Conservation (phyloP, 2,888 invertebrate species). For the Ptychoptera albimana region DNA sequence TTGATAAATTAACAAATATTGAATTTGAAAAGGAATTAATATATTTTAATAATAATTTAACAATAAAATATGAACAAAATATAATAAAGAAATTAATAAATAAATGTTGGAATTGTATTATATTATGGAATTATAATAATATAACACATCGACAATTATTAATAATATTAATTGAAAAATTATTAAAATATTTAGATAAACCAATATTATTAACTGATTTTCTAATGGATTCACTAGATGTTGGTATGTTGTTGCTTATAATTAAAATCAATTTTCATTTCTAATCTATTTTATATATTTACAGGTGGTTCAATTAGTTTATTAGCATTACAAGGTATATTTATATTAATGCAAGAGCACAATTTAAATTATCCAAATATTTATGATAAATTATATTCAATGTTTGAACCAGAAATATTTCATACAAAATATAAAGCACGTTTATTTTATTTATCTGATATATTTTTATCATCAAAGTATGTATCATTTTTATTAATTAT, state of each 20-base stretch:
- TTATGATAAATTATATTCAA: slow-evolving; percentile 84
- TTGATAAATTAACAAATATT: not conserved
- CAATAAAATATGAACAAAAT: slow-evolving; percentile 36
- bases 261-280: not conserved
- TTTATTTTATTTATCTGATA: slow-evolving; percentile 73
- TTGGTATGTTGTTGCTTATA: slow-evolving; percentile 35
- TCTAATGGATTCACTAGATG: slow-evolving; percentile 75
- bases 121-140: slow-evolving; percentile 53
- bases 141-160: slow-evolving; percentile 61
- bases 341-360: slow-evolving; percentile 74
- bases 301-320: slow-evolving; percentile 75
- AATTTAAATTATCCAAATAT: slow-evolving; percentile 94
- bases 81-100: slow-evolving; percentile 42
- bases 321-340: slow-evolving; percentile 81
- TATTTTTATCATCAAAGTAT: slow-evolving; percentile 75
- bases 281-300: slow-evolving; percentile 12
- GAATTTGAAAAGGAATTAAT: slow-evolving; percentile 22
- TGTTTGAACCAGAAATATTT: slow-evolving; percentile 84
- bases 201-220: slow-evolving; percentile 82
- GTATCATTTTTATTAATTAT: slow-evolving; percentile 34
- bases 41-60: not conserved
- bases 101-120: slow-evolving; percentile 60
- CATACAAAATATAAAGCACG: slow-evolving; percentile 78
- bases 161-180: slow-evolving; percentile 62
- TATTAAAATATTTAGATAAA: slow-evolving; percentile 62